These are phyloP conservation scores for Oryzias celebensis DNA, from an alignment of 2,113 vertebrate species.

Conservation along the genomic window DNA sequence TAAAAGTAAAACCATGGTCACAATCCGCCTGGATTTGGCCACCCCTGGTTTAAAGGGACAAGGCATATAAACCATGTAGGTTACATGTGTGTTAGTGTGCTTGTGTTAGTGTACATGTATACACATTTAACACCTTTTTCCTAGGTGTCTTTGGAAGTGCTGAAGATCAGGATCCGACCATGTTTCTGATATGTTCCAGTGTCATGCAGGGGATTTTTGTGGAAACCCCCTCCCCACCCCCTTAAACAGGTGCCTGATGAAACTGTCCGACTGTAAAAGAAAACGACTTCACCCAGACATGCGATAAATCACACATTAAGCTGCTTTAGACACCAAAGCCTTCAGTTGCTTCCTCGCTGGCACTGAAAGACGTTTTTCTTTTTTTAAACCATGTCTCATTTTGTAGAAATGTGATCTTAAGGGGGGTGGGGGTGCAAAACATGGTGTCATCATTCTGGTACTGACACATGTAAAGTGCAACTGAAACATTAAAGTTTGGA, in stretches of 20 bases:
- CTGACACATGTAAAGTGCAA: background rate
- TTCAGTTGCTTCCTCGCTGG: conserved; percentile 43
- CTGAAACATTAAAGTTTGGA: conserved; percentile 15
- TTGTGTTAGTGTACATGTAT: too few species aligned
- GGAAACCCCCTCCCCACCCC: too few species aligned
- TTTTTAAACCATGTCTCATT: conserved; percentile 25
- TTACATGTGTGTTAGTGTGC: too few species aligned
- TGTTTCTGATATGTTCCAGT: conserved; percentile 45
- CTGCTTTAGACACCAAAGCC: conserved; percentile 45
- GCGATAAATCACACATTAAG: conserved; percentile 62
- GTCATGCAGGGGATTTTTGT: conserved; percentile 51
- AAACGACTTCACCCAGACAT: conserved; percentile 39
- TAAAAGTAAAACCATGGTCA: too few species aligned
- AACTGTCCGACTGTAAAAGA: conserved; percentile 70
- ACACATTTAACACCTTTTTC: too few species aligned
- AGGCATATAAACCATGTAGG: too few species aligned
- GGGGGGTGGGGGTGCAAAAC: conserved; percentile 14
- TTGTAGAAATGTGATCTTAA: background rate
- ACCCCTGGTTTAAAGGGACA: too few species aligned
- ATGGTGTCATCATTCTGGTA: conserved; percentile 32
- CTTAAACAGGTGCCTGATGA: conserved; percentile 68
- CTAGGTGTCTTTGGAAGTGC: conserved; percentile 37
- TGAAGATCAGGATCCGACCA: conserved; percentile 66
- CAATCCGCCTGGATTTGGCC: too few species aligned
- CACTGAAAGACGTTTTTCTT: conserved; percentile 38